Evolutionary conservation across 2,113 vertebrate species (phyloP).

Genomic region (Silurus asotus): DNA sequence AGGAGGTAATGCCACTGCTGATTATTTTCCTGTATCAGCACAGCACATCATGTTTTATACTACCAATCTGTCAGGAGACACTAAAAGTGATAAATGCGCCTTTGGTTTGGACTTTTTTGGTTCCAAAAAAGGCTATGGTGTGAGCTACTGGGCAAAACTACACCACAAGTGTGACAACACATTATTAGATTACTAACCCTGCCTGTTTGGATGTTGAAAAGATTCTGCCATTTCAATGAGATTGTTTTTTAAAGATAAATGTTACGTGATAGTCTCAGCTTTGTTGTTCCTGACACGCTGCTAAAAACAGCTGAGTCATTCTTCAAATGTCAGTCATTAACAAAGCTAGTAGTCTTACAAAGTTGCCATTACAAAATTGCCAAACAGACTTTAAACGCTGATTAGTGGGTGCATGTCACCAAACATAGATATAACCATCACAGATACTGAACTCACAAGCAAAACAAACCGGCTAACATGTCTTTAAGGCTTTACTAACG

Average conservation of each 20-base stretch:
- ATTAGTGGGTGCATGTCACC: slow-evolving; percentile 39
- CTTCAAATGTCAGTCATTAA: slow-evolving; percentile 35
- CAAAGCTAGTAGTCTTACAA: slow-evolving; percentile 27
- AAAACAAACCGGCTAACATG: slow-evolving; percentile 23
- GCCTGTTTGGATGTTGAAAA: not conserved
- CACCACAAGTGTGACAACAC: too few species aligned
- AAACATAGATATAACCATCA: slow-evolving; percentile 32
- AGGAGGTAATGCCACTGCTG: not conserved
- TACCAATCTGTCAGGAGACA: not conserved
- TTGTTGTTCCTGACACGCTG: not conserved
- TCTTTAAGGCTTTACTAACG: slow-evolving; percentile 31
- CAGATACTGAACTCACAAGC: slow-evolving; percentile 17
- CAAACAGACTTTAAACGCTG: slow-evolving; percentile 23
- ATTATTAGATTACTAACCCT: not conserved
- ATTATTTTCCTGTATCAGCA: not conserved
- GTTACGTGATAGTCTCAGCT: not conserved
- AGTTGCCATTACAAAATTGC: slow-evolving; percentile 37
- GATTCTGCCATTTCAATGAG: not conserved
- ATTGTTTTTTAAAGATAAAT: not conserved
- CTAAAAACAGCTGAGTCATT: slow-evolving; percentile 28
- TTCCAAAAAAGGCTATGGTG: not conserved
- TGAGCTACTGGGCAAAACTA: not conserved
- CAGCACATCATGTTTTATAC: not conserved
- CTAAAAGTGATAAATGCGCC: not conserved
- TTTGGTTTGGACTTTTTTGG: not conserved